Conservation (phyloP, 2,888 invertebrate species). For the Gryllus longicercus region DNA sequence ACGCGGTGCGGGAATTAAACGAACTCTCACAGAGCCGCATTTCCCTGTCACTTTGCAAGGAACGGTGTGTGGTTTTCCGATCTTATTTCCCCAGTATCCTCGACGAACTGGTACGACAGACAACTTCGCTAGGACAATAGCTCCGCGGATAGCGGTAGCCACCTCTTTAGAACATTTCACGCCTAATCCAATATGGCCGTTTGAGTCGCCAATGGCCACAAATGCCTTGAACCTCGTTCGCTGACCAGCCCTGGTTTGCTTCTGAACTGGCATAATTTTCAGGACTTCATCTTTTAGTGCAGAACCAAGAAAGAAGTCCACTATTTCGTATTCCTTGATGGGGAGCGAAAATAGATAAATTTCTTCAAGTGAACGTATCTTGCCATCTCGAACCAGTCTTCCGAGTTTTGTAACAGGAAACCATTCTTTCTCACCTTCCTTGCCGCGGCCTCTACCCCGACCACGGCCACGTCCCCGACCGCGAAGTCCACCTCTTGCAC, state of each 20-base stretch:
- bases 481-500: conserved; percentile 56
- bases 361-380: conserved; percentile 92
- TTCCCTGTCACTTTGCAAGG: conserved; percentile 99
- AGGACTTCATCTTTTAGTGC: conserved; percentile 95
- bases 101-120: conserved; percentile 97
- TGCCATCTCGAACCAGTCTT: conserved; percentile 92
- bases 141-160: conserved; percentile 98
- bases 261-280: conserved; percentile 99
- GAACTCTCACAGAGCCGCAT: conserved; percentile 97
- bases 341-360: conserved; percentile 98
- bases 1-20: conserved; percentile 97
- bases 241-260: conserved; percentile 99
- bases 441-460: conserved; percentile 80
- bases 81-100: conserved; percentile 99
- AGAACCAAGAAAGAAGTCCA: conserved; percentile 92
- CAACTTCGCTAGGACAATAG: conserved; percentile 96
- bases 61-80: conserved; percentile 98
- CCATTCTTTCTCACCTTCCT: conserved; percentile 98
- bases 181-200: conserved; percentile 97
- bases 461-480: conserved; percentile 76
- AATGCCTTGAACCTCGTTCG: conserved; percentile 91
- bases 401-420: conserved; percentile 97
- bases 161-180: conserved; percentile 99
- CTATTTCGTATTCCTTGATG: conserved; percentile 99
- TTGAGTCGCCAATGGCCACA: conserved; percentile 92